These are phyloP conservation scores for Schizopygopsis malacanthus DNA, from an alignment of 2,797 vertebrate genomes.

Conservation along the genomic window DNA sequence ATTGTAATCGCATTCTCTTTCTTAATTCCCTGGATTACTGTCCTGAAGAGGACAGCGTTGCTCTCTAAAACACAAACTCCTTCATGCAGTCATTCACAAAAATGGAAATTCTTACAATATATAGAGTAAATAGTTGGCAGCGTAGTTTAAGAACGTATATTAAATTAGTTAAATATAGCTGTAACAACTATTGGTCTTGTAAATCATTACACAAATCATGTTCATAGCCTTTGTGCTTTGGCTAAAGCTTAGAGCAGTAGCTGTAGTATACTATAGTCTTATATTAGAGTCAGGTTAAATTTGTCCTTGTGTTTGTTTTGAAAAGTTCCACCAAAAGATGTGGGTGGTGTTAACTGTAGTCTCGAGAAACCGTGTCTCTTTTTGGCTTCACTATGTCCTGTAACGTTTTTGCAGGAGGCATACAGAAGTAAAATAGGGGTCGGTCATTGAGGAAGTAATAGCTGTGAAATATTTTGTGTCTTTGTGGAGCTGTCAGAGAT, in stretches of 20 bases:
- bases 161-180: background rate
- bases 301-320: conserved; percentile 8
- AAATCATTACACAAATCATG: background rate
- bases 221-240: background rate
- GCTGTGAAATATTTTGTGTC: conserved; percentile 14
- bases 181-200: background rate
- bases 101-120: background rate
- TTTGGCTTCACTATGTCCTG: background rate
- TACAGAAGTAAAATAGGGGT: background rate
- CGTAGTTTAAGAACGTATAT: background rate
- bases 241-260: background rate
- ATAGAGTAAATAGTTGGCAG: background rate
- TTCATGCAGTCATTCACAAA: conserved; percentile 1
- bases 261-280: conserved; percentile 1
- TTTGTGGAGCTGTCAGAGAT: conserved; percentile 40
- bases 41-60: conserved; percentile 9
- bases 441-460: conserved; percentile 67
- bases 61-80: background rate
- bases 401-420: background rate
- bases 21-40: conserved; percentile 58
- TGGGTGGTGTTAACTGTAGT: background rate
- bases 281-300: background rate
- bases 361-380: conserved; percentile 1
- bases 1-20: conserved; percentile 50
- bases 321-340: background rate